Evolutionary conservation across 2,113 vertebrate genomes (phyloP).

Genomic region (Trichomycterus rosablanca): DNA sequence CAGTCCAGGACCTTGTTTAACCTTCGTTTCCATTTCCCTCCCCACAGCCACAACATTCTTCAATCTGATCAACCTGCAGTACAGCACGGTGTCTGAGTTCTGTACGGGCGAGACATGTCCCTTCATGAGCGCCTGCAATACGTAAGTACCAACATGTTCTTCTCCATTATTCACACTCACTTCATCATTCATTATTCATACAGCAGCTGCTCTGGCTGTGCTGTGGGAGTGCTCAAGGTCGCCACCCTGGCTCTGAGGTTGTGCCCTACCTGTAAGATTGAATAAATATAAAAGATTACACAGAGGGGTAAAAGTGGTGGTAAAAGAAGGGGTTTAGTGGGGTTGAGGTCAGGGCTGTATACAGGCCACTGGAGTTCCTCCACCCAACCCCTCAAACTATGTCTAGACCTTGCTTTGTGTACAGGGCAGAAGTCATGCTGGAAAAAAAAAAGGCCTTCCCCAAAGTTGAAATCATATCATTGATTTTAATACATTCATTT

Average conservation of each 20-base stretch:
- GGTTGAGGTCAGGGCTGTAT: no score
- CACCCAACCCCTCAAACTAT: no score
- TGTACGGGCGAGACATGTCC: slow-evolving; percentile 96
- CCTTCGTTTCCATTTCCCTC: slow-evolving; percentile 42
- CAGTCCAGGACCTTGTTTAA: neutral
- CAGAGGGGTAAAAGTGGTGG: no score
- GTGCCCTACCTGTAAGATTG: no score
- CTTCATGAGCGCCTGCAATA: slow-evolving; percentile 94
- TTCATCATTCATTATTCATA: slow-evolving; percentile 25
- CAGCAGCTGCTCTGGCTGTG: slow-evolving; percentile 15
- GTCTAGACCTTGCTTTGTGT: no score
- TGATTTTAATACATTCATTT: no score
- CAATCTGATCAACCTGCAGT: slow-evolving; percentile 98
- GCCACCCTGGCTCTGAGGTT: neutral
- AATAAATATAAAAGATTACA: no score
- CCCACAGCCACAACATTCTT: slow-evolving; percentile 96
- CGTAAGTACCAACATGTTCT: slow-evolving; percentile 73
- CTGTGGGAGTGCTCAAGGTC: slow-evolving; percentile 7
- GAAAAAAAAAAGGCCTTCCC: no score
- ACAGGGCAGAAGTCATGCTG: no score
- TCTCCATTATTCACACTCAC: slow-evolving; percentile 44
- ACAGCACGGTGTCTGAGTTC: slow-evolving; percentile 98
- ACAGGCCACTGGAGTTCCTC: no score
- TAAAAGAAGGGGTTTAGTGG: no score
- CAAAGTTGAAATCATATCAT: no score